A percentile compares a stretch with the other conserved stretches of the same genome.
phyloP scores from a whole-genome alignment of 2,113 vertebrate species.

The Scomber colias region DNA sequence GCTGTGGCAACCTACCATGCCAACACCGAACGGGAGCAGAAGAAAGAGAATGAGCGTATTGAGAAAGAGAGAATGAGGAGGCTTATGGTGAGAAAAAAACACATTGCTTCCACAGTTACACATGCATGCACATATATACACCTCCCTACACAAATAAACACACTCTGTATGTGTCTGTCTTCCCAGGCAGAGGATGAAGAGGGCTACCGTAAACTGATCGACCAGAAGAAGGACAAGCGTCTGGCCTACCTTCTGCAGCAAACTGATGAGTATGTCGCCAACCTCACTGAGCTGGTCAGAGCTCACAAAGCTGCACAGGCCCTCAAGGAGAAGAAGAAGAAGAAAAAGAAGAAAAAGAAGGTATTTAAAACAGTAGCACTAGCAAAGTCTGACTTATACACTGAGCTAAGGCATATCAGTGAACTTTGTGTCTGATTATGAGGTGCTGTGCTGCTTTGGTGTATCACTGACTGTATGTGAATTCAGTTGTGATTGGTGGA shows the following conservation, averaged over 20 bases:
- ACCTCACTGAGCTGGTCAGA: conserved; percentile 95
- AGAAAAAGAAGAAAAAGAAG: conserved; percentile 96
- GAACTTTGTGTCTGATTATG: not conserved
- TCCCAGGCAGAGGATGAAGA: conserved; percentile 96
- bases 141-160: not conserved
- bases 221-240: conserved; percentile 99
- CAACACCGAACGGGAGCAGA: conserved; percentile 98
- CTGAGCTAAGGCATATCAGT: not conserved
- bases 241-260: conserved; percentile 98
- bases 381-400: not conserved
- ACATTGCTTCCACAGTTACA: not conserved
- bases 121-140: not conserved
- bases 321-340: conserved; percentile 96
- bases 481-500: not conserved
- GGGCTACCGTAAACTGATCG: conserved; percentile 97
- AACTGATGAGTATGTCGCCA: conserved; percentile 97
- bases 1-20: conserved; percentile 96
- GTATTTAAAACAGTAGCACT: conserved; percentile 40
- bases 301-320: conserved; percentile 97
- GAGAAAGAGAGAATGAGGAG: conserved; percentile 98
- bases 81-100: conserved; percentile 87
- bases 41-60: conserved; percentile 97
- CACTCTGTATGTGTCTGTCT: not conserved
- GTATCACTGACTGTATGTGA: not conserved
- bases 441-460: not conserved